Conservation (phyloP, 2,113 vertebrate genomes). For the Galbula dea region DNA sequence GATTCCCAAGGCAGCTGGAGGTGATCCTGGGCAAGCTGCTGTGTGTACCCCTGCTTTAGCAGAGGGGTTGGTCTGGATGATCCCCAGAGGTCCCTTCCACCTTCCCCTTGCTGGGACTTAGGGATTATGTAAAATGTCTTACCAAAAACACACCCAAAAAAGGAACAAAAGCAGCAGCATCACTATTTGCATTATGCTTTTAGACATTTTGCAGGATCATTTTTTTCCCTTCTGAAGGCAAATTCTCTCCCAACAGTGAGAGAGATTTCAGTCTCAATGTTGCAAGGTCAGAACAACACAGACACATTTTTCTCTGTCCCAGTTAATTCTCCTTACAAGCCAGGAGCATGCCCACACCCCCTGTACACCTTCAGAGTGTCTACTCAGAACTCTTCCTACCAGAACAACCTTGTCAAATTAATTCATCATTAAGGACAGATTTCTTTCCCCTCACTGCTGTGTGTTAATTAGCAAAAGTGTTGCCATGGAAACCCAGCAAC, state of each 20-base stretch:
- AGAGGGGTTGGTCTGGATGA: too few relatives aligned
- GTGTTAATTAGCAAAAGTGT: neutral
- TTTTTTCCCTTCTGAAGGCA: neutral
- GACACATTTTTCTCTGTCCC: neutral
- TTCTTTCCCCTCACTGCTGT: neutral
- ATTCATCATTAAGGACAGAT: slow-evolving; percentile 28
- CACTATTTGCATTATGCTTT: neutral
- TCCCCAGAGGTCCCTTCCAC: too few relatives aligned
- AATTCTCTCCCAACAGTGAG: neutral
- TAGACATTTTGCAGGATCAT: neutral
- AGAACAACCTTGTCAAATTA: neutral
- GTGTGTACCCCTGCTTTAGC: too few relatives aligned
- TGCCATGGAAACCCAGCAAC: slow-evolving; percentile 32
- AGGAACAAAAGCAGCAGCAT: neutral
- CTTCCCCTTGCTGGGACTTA: too few relatives aligned
- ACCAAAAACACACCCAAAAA: neutral
- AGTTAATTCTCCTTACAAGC: neutral
- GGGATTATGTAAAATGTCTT: neutral
- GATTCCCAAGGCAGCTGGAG: too few relatives aligned
- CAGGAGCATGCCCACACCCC: accelerated
- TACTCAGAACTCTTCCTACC: neutral
- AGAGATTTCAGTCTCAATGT: neutral
- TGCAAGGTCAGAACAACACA: neutral
- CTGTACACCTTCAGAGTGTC: neutral
- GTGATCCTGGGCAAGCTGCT: too few relatives aligned